These are phyloP conservation scores for Tethya wilhelma DNA, from an alignment of 37 sponge, comb jelly and placozoan species.

Conservation along the genomic window DNA sequence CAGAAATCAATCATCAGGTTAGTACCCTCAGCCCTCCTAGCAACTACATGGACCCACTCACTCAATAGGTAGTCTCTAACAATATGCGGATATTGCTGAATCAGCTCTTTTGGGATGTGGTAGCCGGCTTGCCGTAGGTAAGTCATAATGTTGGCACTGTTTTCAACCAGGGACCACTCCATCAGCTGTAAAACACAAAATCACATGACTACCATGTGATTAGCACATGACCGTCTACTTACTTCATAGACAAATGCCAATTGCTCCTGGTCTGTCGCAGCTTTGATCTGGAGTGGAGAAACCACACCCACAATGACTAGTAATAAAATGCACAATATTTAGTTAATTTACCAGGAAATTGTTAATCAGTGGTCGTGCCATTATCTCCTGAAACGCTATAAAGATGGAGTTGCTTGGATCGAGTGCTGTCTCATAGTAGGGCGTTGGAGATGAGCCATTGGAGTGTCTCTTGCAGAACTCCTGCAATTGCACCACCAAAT, in stretches of 20 bases:
- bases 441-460: constrained; percentile 2
- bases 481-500: too few relatives aligned
- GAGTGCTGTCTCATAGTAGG: constrained; percentile 60
- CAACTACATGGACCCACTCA: not conserved
- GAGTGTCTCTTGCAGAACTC: constrained; percentile 18
- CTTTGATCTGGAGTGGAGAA: constrained; percentile 20
- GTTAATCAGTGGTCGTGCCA: constrained; percentile 72
- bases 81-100: constrained; percentile 19
- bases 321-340: not conserved
- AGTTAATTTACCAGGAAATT: constrained; percentile 63
- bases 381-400: constrained; percentile 54
- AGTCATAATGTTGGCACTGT: constrained; percentile 55
- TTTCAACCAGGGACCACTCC: constrained; percentile 55
- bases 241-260: constrained; percentile 53
- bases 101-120: constrained; percentile 43
- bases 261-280: constrained; percentile 55
- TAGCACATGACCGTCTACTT: constrained; percentile 10
- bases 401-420: constrained; percentile 17
- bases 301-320: not conserved
- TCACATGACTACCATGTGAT: not conserved
- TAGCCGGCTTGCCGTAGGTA: constrained; percentile 66
- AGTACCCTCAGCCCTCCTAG: not conserved
- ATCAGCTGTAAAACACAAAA: constrained; percentile 44
- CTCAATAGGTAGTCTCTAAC: constrained; percentile 39
- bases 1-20: not conserved